Conservation (phyloP, 2,888 invertebrate species). For the Zygogramma bicolorata region DNA sequence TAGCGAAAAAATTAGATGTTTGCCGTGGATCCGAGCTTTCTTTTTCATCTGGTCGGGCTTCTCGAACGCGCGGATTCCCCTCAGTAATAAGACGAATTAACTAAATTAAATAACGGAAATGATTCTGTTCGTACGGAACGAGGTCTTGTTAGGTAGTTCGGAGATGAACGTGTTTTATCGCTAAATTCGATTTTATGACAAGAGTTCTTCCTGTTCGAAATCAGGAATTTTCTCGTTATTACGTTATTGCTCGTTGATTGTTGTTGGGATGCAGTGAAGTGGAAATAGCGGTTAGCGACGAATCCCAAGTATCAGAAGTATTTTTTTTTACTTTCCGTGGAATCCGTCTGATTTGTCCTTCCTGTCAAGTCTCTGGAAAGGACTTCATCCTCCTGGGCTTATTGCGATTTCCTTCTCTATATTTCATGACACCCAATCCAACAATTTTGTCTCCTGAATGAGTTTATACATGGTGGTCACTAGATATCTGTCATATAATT, state of each 20-base stretch:
- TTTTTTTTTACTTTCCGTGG: too few species aligned
- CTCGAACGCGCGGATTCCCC: background rate
- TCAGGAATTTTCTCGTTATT: background rate
- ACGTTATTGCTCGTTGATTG: background rate
- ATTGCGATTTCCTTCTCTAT: too few species aligned
- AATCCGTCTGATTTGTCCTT: too few species aligned
- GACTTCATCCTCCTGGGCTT: too few species aligned
- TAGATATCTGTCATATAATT: too few species aligned
- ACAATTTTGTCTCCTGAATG: too few species aligned
- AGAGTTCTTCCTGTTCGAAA: background rate
- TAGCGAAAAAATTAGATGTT: constrained; percentile 17
- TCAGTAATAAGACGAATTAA: background rate
- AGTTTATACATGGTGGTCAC: too few species aligned
- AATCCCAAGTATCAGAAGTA: too few species aligned
- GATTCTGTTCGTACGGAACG: background rate
- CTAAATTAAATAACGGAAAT: constrained; percentile 9
- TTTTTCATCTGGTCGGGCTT: background rate
- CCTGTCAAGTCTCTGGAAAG: too few species aligned
- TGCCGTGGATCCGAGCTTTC: background rate
- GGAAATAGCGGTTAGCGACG: background rate
- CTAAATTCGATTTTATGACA: background rate
- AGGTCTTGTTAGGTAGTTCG: constrained; percentile 6
- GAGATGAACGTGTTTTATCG: constrained; percentile 5
- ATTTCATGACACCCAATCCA: too few species aligned
- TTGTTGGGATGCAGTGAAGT: background rate